Evolutionary conservation across 2,888 invertebrate species (phyloP), one percentile per base, ranked within the genome.

Genomic region (Pandemis heparana): DNA sequence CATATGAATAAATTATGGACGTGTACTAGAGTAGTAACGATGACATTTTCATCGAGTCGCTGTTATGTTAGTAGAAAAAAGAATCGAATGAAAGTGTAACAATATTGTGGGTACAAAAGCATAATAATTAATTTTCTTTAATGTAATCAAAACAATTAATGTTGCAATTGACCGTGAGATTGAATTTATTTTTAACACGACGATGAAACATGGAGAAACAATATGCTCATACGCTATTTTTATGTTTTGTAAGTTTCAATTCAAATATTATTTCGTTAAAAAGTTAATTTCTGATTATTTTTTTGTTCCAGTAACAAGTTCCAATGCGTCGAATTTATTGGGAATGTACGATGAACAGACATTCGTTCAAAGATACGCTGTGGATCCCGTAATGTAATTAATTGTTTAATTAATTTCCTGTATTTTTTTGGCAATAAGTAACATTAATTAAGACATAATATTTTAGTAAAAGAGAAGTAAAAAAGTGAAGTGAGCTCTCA

Each of bases 1-100:
- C 73, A 74, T 69, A 56, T 59, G 43, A 68, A 68, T 63, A 68
- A 72, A 63, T 68, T 43, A 63, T 39, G 64, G 39, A 41, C 9
- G 41, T 14, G 12, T 0, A 39, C 18, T 23, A 32, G 14, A 43
- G 41, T 16, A 59, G 38, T 2, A 16, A 39, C 69, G 59, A 46
- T 71, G 70, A 71, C 61, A 51, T 46, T 73, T 63, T 12, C 53
- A 68, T 59, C 39, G 62, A 68, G 12, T 66, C 9, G 5, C 59
- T 12, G 10, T 32, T 32, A 32, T 32, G 23, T 32, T 32, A 32
- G 23, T 32, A 4, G 23, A 12, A 41, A 41, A 9, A 41, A 41
- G 7, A 41, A 41, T 41, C 41, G 41, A 41, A 41, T 41, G n/a
- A n/a, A n/a, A n/a, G n/a, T n/a, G n/a, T n/a, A n/a, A n/a, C n/a